A percentile compares a stretch with the other conserved stretches of the same genome.
These are phyloP conservation scores for Marmota flaviventris DNA, from an alignment of 2,113 vertebrate genomes.

Conservation along the genomic window DNA sequence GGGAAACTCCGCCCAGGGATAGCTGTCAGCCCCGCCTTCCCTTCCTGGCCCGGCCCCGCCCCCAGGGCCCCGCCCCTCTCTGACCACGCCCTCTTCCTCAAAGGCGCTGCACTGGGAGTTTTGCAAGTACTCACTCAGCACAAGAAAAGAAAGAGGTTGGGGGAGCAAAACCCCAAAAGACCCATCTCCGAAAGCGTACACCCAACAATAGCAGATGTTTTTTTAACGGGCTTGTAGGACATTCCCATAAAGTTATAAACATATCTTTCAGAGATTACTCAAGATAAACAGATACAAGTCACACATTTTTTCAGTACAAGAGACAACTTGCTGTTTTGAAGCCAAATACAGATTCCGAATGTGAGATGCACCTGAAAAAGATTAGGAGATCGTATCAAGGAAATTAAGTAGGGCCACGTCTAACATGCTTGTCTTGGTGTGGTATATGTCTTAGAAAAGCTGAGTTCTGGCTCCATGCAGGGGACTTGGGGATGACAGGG, in stretches of 20 bases:
- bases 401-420: conserved; percentile 71
- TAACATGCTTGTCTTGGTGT: conserved; percentile 75
- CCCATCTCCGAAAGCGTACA: not conserved
- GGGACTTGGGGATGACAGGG: not conserved
- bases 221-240: conserved; percentile 70
- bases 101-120: not conserved
- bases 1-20: not conserved
- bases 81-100: not conserved
- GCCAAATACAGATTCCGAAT: conserved; percentile 81
- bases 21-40: not conserved
- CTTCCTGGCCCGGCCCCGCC: accelerated
- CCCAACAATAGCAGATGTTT: conserved; percentile 72
- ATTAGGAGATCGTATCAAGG: conserved; percentile 80
- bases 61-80: accelerated
- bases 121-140: not conserved
- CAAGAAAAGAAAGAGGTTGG: not conserved
- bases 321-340: conserved; percentile 78
- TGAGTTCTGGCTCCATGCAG: not conserved
- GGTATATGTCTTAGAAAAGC: conserved; percentile 59
- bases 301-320: conserved; percentile 78
- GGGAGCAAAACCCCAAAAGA: conserved; percentile 34
- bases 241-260: conserved; percentile 76
- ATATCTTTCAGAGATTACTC: conserved; percentile 83
- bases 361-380: conserved; percentile 83
- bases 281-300: conserved; percentile 82